These are phyloP conservation scores for Lucilia sericata DNA, from an alignment of 1,140 invertebrate genomes.

Conservation along the genomic window DNA sequence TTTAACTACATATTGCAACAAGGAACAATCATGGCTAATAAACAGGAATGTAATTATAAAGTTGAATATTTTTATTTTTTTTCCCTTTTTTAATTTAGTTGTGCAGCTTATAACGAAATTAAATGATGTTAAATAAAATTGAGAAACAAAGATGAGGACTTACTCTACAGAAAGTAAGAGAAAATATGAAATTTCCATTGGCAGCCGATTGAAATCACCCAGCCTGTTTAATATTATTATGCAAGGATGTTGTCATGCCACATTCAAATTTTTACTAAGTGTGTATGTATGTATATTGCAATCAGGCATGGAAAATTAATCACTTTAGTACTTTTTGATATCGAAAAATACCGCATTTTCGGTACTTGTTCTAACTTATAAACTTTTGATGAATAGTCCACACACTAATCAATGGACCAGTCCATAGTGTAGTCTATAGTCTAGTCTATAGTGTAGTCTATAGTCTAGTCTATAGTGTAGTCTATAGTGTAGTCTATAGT, in stretches of 20 bases:
- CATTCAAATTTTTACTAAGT: background rate
- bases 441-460: no score
- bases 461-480: no score
- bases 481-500: no score
- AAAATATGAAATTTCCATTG: background rate
- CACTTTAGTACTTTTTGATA: no score
- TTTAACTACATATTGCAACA: background rate
- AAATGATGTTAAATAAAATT: background rate
- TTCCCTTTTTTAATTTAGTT: background rate
- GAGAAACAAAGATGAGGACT: background rate
- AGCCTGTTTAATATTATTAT: background rate
- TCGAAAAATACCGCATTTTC: no score
- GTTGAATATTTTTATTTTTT: slow-evolving; percentile 18
- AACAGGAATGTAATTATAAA: slow-evolving; percentile 65
- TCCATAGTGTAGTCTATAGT: no score
- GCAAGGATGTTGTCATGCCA: background rate
- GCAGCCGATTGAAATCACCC: background rate
- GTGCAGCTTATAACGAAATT: background rate
- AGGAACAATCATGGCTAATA: slow-evolving; percentile 58
- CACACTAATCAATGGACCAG: no score
- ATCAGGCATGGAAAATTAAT: no score
- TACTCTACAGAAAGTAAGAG: no score
- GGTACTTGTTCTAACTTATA: no score
- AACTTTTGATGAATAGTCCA: no score
- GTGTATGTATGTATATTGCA: no score